Conservation (phyloP, 2,797 vertebrate species). For the Hyperoplus immaculatus region DNA sequence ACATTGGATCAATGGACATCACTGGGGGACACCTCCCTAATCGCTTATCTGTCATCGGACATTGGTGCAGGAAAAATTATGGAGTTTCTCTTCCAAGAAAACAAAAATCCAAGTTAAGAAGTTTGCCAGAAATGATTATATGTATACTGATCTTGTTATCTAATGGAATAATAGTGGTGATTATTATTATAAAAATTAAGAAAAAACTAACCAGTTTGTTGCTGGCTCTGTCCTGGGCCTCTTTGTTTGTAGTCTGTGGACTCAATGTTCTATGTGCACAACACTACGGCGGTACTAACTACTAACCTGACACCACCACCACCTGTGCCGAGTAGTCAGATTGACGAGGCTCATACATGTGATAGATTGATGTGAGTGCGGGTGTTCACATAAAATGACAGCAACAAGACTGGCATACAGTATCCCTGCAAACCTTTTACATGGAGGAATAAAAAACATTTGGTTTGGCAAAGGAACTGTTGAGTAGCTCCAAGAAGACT, state of each 20-base stretch:
- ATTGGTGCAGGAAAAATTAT: neutral
- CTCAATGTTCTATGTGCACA: conserved; percentile 37
- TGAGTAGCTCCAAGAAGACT: conserved; percentile 45
- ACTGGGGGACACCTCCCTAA: neutral
- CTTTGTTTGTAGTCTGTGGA: conserved; percentile 36
- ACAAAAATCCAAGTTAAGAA: neutral
- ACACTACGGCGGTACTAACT: conserved; percentile 48
- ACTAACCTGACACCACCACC: conserved; percentile 74
- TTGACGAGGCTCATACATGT: conserved; percentile 56
- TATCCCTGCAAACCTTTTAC: conserved; percentile 45
- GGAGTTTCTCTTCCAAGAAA: neutral
- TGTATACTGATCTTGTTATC: neutral
- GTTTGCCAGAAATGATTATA: neutral
- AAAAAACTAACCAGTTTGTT: conserved; percentile 7
- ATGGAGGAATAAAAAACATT: conserved; percentile 54
- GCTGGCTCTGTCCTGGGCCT: neutral
- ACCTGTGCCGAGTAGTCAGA: conserved; percentile 80
- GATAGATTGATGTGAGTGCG: conserved; percentile 74
- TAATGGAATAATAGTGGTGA: neutral
- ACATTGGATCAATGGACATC: neutral
- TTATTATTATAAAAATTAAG: conserved; percentile 5
- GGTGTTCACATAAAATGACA: conserved; percentile 58
- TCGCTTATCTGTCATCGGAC: neutral
- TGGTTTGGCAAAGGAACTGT: conserved; percentile 49
- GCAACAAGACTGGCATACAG: conserved; percentile 33